Evolutionary conservation across 2,113 vertebrate species (phyloP).

Genomic region (Mionectes macconnelli): DNA sequence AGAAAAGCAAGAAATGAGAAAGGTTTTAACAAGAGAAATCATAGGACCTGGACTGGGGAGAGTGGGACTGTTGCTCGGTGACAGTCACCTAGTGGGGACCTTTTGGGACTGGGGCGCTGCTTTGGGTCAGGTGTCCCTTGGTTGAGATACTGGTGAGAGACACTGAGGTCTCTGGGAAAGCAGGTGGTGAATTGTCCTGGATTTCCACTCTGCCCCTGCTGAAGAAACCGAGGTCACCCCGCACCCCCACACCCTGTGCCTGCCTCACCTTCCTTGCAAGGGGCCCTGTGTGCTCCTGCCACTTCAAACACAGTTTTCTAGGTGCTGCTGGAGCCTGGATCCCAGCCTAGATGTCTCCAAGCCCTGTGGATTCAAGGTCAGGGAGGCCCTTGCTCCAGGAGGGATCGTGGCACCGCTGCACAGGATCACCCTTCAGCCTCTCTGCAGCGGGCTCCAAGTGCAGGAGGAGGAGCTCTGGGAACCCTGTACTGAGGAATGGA

Average conservation of each 20-base stretch:
- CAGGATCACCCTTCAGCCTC: background rate
- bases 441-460: accelerated
- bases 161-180: background rate
- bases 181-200: background rate
- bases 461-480: background rate
- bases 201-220: background rate
- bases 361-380: background rate
- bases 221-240: background rate
- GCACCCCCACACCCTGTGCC: accelerated
- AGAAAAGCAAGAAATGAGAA: background rate
- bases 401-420: background rate
- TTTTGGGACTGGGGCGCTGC: background rate
- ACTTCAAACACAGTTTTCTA: background rate
- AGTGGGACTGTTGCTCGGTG: background rate
- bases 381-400: background rate
- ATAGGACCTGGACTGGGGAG: background rate
- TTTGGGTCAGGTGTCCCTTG: background rate
- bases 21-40: background rate
- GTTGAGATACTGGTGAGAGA: background rate
- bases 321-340: background rate
- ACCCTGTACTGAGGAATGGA: background rate
- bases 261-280: background rate
- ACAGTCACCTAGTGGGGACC: background rate
- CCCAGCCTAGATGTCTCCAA: background rate
- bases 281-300: background rate